These are phyloP conservation scores for Bubo bubo DNA, from an alignment of 2,113 vertebrate species.

Conservation along the genomic window DNA sequence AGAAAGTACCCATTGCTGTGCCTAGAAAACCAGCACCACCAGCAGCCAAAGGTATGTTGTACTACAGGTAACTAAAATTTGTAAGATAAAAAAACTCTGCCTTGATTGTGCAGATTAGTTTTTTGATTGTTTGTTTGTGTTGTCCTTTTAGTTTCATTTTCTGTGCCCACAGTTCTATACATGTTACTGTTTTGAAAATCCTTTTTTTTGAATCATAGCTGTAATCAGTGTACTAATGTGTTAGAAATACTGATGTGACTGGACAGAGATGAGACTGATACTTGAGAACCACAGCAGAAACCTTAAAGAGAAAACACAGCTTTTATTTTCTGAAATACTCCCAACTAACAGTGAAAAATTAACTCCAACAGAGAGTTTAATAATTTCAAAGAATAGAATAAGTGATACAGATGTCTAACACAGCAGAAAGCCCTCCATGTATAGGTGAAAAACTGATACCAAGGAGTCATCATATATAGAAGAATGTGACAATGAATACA, in stretches of 20 bases:
- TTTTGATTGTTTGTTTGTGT: neutral
- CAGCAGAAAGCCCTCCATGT: neutral
- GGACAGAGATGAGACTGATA: neutral
- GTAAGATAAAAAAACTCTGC: neutral
- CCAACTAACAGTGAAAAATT: neutral
- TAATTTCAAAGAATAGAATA: neutral
- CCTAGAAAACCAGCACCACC: constrained; percentile 41
- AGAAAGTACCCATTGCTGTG: constrained; percentile 8
- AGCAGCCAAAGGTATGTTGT: constrained; percentile 56
- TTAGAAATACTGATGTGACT: neutral
- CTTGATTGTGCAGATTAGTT: neutral
- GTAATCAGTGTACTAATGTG: neutral
- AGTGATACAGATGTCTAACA: neutral
- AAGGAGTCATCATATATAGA: neutral
- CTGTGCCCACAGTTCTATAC: neutral
- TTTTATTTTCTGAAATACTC: neutral
- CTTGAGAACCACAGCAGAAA: neutral
- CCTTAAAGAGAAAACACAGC: neutral
- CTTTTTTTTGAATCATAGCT: neutral
- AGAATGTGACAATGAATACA: neutral
- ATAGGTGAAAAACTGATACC: neutral
- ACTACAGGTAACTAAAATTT: neutral
- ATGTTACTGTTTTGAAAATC: neutral
- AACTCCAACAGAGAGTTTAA: neutral
- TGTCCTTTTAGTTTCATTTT: neutral